A percentile compares a stretch with the other conserved stretches of the same genome.
phyloP scores from a whole-genome alignment of 2,113 vertebrate genomes.

The Heloderma charlesbogerti region DNA sequence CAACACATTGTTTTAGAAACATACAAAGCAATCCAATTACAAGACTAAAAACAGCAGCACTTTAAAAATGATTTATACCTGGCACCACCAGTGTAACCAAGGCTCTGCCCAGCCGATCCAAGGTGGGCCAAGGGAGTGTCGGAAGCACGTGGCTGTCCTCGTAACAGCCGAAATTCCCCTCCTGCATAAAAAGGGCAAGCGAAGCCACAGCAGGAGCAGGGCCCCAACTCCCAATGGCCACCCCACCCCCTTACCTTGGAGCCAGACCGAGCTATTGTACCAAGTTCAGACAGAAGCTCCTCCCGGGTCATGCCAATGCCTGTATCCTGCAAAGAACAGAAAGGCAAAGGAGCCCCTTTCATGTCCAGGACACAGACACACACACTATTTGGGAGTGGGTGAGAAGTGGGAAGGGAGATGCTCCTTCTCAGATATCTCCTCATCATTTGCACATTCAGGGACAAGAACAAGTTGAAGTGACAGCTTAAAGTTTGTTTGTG shows the following conservation, averaged over 20 bases:
- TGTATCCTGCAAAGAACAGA: constrained; percentile 84
- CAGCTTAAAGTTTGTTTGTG: background rate
- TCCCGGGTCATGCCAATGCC: constrained; percentile 94
- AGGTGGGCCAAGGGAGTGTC: too few relatives aligned
- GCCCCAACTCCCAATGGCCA: background rate
- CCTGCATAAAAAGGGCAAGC: too few relatives aligned
- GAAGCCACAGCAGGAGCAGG: fast-evolving
- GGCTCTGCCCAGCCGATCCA: background rate
- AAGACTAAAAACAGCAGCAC: background rate
- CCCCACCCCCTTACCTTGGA: constrained; percentile 85
- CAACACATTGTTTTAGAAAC: background rate
- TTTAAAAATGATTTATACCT: too few relatives aligned
- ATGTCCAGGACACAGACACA: background rate
- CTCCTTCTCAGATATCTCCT: background rate
- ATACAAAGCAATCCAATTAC: background rate
- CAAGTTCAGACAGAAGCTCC: constrained; percentile 92
- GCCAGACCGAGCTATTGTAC: constrained; percentile 94
- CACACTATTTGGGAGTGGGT: background rate
- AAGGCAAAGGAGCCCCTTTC: background rate
- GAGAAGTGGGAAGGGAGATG: background rate
- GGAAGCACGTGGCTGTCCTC: fast-evolving
- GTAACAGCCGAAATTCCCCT: too few relatives aligned
- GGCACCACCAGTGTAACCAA: too few relatives aligned
- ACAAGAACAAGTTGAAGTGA: background rate
- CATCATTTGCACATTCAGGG: background rate